phyloP scores from a whole-genome alignment of 2,888 invertebrate species.

The Diogma glabrata region DNA sequence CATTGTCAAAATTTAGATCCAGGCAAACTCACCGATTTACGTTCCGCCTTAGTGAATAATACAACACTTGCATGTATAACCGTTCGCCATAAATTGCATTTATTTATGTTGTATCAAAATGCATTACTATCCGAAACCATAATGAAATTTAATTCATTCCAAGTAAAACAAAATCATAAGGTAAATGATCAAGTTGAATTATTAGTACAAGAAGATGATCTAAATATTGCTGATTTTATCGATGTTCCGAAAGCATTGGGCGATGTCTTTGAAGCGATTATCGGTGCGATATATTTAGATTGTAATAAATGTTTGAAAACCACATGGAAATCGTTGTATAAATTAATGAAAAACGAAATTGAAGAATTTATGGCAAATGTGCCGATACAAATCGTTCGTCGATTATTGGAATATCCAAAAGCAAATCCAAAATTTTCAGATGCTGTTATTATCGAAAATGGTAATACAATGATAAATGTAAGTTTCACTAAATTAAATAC shows the following conservation, averaged over 20 bases:
- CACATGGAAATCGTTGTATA: constrained; percentile 75
- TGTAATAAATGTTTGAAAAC: constrained; percentile 54
- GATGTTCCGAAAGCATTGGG: constrained; percentile 85
- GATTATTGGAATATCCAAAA: constrained; percentile 70
- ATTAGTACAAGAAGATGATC: constrained; percentile 28
- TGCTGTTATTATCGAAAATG: constrained; percentile 24
- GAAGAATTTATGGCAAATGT: constrained; percentile 66
- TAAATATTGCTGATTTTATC: constrained; percentile 51
- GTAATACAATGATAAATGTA: constrained; percentile 47
- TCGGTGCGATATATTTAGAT: constrained; percentile 87
- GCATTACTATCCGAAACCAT: constrained; percentile 39
- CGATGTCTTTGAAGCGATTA: constrained; percentile 85
- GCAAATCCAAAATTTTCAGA: constrained; percentile 54
- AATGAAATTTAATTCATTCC: constrained; percentile 29
- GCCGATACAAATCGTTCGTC: constrained; percentile 83
- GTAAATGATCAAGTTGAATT: constrained; percentile 32
- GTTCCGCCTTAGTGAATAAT: constrained; percentile 94
- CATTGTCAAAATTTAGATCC: constrained; percentile 55
- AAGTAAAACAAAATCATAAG: constrained; percentile 27
- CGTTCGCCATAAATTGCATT: constrained; percentile 76
- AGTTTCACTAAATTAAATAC: constrained; percentile 48
- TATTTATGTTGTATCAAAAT: constrained; percentile 48
- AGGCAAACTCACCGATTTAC: constrained; percentile 82
- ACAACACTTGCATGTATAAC: constrained; percentile 85
- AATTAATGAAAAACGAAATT: constrained; percentile 78